A percentile compares a stretch with the other conserved stretches of the same genome.
These are phyloP conservation scores for Euura saliciscinereae DNA, from an alignment of 1,140 invertebrate species.

Conservation along the genomic window DNA sequence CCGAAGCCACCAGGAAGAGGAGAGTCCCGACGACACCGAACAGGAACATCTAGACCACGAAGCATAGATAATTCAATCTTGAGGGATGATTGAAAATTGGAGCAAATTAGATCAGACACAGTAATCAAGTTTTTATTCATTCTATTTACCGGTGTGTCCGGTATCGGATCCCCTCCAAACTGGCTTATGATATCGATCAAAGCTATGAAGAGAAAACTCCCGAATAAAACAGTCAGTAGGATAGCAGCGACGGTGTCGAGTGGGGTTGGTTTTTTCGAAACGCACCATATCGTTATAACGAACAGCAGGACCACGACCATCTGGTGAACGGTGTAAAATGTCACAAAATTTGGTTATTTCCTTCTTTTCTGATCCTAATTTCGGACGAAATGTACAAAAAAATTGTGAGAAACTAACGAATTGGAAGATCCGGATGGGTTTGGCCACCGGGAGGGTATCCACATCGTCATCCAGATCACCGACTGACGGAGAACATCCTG, in stretches of 20 bases:
- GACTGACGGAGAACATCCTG: neutral
- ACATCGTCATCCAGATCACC: constrained; percentile 16
- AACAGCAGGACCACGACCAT: constrained; percentile 28
- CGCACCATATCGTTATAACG: constrained; percentile 25
- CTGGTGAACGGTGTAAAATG: constrained; percentile 20
- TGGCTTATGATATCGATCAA: constrained; percentile 43
- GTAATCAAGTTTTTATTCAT: too few relatives aligned
- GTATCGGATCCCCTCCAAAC: constrained; percentile 40
- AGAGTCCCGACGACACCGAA: constrained; percentile 35
- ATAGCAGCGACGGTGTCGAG: constrained; percentile 26
- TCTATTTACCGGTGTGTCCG: constrained; percentile 41
- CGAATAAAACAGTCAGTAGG: constrained; percentile 29
- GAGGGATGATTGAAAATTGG: too few relatives aligned
- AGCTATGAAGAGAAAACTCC: constrained; percentile 33
- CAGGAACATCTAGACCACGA: constrained; percentile 38
- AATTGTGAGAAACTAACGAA: constrained; percentile 35
- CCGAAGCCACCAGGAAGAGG: constrained; percentile 29
- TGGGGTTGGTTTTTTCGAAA: constrained; percentile 26
- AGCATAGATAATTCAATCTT: too few relatives aligned
- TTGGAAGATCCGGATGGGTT: constrained; percentile 43
- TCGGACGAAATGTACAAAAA: neutral
- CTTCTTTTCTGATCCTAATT: neutral
- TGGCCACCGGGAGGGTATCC: constrained; percentile 27
- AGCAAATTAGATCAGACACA: too few relatives aligned
- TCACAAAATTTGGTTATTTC: neutral